Conservation (phyloP, 2,113 vertebrate species). For the Grantiella picta region DNA sequence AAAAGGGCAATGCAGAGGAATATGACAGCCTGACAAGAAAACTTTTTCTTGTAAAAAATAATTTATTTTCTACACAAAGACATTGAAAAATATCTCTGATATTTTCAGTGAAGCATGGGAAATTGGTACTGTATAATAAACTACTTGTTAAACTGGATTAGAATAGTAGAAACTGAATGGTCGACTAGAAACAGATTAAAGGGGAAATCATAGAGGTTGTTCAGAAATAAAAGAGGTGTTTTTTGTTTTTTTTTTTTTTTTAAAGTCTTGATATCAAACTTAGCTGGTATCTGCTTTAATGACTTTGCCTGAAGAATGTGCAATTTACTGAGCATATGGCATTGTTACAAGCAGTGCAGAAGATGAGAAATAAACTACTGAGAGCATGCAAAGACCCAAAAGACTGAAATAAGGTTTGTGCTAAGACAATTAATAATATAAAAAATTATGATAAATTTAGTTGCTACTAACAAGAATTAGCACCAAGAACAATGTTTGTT, state of each 20-base stretch:
- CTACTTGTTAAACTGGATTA: neutral
- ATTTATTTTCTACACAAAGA: constrained; percentile 5
- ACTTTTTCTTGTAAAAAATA: neutral
- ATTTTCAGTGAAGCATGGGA: neutral
- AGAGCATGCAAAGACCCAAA: neutral
- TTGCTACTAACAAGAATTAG: neutral
- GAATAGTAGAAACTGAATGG: neutral
- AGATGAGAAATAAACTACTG: neutral
- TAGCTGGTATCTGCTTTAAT: neutral
- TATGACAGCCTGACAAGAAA: neutral
- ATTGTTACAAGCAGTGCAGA: neutral
- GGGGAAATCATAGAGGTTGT: neutral
- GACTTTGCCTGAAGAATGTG: neutral
- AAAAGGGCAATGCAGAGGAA: neutral
- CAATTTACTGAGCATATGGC: neutral
- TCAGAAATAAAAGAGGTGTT: neutral
- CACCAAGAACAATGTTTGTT: neutral
- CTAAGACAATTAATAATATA: neutral
- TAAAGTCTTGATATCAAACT: neutral
- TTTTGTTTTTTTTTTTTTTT: neutral
- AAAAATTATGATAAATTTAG: neutral
- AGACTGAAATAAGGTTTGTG: neutral
- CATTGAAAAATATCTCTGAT: neutral
- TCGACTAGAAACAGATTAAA: neutral
- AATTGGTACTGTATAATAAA: neutral